Percentiles rank a stretch among this genome's conserved stretches.
phyloP scores from a whole-genome alignment of 2,797 vertebrate species.

The Helicolenus hilgendorfi region DNA sequence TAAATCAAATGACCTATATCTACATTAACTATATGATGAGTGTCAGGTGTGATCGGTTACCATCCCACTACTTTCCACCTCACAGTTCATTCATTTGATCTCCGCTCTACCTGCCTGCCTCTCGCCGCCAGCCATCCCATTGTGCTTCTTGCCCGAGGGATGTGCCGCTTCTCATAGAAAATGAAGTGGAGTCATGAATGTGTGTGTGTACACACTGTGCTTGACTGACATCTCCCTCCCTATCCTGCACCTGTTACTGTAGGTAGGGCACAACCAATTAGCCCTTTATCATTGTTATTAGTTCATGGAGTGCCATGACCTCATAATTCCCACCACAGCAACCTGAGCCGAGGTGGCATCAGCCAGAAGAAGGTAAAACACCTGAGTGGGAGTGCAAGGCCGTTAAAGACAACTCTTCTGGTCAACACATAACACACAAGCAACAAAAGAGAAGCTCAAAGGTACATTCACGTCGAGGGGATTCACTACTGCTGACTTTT shows the following conservation, averaged over 20 bases:
- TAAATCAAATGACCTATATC: not conserved
- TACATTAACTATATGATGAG: not conserved
- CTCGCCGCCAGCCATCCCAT: not conserved
- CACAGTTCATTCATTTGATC: not conserved
- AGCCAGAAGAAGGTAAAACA: not conserved
- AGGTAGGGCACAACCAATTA: not conserved
- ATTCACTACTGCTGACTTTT: slow-evolving; percentile 26
- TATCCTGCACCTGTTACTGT: not conserved
- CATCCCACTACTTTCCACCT: not conserved
- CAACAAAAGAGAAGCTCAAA: slow-evolving; percentile 2
- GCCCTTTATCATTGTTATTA: slow-evolving; percentile 1
- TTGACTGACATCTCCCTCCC: slow-evolving; percentile 2
- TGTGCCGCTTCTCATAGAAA: not conserved
- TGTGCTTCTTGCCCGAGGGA: not conserved
- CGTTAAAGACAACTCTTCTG: not conserved
- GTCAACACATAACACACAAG: not conserved
- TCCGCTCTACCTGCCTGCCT: not conserved
- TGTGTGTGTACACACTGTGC: not conserved
- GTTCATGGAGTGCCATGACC: not conserved
- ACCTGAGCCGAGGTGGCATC: not conserved
- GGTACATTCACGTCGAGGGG: not conserved
- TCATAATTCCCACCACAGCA: not conserved
- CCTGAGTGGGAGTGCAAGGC: not conserved
- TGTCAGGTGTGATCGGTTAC: not conserved
- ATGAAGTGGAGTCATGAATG: not conserved